Conservation (phyloP, 2,797 vertebrate genomes). For the Oreochromis mossambicus region DNA sequence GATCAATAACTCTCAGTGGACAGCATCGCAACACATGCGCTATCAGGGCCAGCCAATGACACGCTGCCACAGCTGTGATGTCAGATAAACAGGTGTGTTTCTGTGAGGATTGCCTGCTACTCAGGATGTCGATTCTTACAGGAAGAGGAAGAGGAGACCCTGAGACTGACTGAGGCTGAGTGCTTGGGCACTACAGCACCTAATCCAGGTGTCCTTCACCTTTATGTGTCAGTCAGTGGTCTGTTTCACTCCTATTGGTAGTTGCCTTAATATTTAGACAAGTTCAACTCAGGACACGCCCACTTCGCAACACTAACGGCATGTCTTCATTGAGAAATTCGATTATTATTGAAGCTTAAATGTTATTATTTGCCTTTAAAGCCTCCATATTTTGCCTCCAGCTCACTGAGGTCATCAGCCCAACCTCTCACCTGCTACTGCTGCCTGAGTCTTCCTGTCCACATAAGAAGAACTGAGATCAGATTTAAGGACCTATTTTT, state of each 20-base stretch:
- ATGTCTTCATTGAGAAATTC: too few species aligned
- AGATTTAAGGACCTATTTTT: not conserved
- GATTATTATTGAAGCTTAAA: too few species aligned
- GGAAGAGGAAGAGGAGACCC: not conserved
- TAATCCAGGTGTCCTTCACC: not conserved
- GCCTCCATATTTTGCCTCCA: accelerated
- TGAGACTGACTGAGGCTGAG: not conserved
- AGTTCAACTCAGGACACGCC: not conserved
- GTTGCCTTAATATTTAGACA: accelerated
- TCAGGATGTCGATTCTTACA: not conserved
- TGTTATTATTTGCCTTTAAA: too few species aligned
- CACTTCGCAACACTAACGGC: not conserved
- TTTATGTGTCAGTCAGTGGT: not conserved
- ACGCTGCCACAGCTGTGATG: not conserved
- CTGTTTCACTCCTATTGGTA: not conserved
- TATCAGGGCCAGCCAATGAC: not conserved
- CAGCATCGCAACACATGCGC: not conserved
- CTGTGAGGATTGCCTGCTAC: not conserved
- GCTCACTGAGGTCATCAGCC: not conserved
- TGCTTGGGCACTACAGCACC: not conserved
- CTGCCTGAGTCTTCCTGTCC: accelerated
- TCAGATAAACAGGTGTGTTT: accelerated
- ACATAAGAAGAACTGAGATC: not conserved
- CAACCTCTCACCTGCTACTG: not conserved
- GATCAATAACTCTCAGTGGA: not conserved